Evolutionary conservation across 2,113 vertebrate species (phyloP).

Genomic region (Neopipo cinnamomea): DNA sequence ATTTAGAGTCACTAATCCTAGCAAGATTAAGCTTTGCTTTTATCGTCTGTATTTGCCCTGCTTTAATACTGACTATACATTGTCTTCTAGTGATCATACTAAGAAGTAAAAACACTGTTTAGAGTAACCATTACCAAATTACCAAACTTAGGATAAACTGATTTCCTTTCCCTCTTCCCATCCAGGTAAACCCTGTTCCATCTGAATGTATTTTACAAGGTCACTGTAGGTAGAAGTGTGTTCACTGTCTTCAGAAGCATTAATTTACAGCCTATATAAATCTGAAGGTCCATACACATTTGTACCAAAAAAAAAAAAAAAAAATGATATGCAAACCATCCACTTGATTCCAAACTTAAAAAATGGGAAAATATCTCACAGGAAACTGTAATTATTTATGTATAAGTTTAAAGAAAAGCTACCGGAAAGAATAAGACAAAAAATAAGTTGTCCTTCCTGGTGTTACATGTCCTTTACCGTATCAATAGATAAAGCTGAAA

Average conservation of each 20-base stretch:
- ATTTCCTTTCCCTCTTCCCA: background rate
- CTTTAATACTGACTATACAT: slow-evolving; percentile 31
- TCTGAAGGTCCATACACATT: background rate
- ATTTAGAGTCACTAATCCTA: slow-evolving; percentile 44
- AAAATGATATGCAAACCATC: background rate
- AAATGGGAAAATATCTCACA: background rate
- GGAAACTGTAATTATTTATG: background rate
- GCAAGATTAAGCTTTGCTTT: slow-evolving; percentile 52
- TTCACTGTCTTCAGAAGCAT: background rate
- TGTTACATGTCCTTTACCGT: background rate
- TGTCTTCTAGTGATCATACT: slow-evolving; percentile 14
- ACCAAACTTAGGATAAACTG: background rate
- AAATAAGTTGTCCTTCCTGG: background rate
- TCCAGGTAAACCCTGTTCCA: background rate
- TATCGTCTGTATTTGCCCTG: background rate
- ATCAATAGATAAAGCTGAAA: background rate
- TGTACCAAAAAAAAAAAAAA: background rate
- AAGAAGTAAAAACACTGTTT: slow-evolving; percentile 13
- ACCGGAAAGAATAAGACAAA: background rate
- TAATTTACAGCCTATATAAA: background rate
- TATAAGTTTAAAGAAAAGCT: background rate
- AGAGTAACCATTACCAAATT: background rate
- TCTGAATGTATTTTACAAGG: background rate
- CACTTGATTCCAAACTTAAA: background rate
- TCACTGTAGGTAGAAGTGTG: background rate